A percentile compares a stretch with the other conserved stretches of the same genome.
Conservation (phyloP, 2,888 invertebrate species). For the Cynaeus angustus region DNA sequence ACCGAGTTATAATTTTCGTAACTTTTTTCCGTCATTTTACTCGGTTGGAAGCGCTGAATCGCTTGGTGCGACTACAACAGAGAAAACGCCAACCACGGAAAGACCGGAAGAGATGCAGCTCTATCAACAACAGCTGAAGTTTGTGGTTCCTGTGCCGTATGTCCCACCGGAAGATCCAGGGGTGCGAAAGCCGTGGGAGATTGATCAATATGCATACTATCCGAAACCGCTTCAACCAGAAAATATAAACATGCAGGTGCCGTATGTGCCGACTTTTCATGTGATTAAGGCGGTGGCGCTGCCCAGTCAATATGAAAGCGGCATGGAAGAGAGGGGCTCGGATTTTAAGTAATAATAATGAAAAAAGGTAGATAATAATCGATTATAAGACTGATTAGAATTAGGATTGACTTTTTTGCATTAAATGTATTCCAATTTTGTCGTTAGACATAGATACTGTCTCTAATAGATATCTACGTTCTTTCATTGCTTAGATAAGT, state of each 20-base stretch:
- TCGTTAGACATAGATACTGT: background rate
- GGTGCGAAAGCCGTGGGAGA: constrained; percentile 61
- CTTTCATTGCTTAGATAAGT: constrained; percentile 6
- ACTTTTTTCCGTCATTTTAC: constrained; percentile 53
- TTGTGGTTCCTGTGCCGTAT: constrained; percentile 67
- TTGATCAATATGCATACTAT: constrained; percentile 67
- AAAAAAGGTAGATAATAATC: background rate
- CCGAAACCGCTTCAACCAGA: constrained; percentile 65
- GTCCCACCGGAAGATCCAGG: constrained; percentile 53
- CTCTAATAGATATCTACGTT: too few species aligned
- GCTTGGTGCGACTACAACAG: constrained; percentile 40
- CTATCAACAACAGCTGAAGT: constrained; percentile 65
- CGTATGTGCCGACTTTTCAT: constrained; percentile 67
- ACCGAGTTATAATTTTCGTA: constrained; percentile 45
- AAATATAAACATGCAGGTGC: constrained; percentile 64
- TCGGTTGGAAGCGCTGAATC: constrained; percentile 48
- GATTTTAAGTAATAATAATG: constrained; percentile 3
- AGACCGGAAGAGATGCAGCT: constrained; percentile 51
- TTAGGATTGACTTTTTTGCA: background rate
- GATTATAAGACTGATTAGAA: constrained; percentile 7
- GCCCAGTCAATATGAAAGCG: constrained; percentile 55
- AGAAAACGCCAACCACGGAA: constrained; percentile 52
- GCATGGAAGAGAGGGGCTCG: background rate
- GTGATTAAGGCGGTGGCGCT: constrained; percentile 66
- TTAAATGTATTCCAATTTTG: background rate